Base-by-base conservation (phyloP, 2,113 vertebrate genomes). In the Ophiodon elongatus region DNA sequence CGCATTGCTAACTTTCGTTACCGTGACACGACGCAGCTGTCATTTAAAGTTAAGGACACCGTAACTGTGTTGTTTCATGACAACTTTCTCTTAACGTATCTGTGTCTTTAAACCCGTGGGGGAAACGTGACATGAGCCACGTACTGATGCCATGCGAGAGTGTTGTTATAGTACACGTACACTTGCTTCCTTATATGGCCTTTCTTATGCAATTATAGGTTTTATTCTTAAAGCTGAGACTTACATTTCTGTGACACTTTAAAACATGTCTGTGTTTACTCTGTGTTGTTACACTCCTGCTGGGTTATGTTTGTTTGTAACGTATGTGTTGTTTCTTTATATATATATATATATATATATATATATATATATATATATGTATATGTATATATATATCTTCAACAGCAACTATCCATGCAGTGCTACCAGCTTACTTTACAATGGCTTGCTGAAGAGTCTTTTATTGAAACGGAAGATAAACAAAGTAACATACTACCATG, bases 1-100 rank as follows among this genome's bases (percentile, higher is more conserved):
- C 17, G 72, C 52, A n/a, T 13, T 43, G 79, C 82, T 88, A 90
- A 88, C 86, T 87, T 59, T 66, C 66, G 37, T 45, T 47, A 15
- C 62, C 14, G 25, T 8, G 63, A 39, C 52, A 59, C 43, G 0
- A 19, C 5, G 3, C 31, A 8, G 17, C 47, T 80, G 86, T 72
- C 83, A 76, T 39, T 27, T 33, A 13, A n/a, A 57, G 54, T 27
- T 27, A 25, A 25, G 10, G 56, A 13, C 62, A 7, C 8, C 9
- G 21, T 31, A 1, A 45, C 9, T 1, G 37, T 14, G 19, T n/a
- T 57, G 14, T 39, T n/a, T 47, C 10, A 2, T 2, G n/a, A 31
- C 39, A 14, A 8, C 4, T 39, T 39, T 56, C 1, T 33, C 19
- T 0, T 11, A 45, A 45, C 43, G n/a, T n/a, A n/a, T n/a, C n/a